Evolutionary conservation across 2,113 vertebrate species (phyloP).

Genomic region (Pterocles burchelli): DNA sequence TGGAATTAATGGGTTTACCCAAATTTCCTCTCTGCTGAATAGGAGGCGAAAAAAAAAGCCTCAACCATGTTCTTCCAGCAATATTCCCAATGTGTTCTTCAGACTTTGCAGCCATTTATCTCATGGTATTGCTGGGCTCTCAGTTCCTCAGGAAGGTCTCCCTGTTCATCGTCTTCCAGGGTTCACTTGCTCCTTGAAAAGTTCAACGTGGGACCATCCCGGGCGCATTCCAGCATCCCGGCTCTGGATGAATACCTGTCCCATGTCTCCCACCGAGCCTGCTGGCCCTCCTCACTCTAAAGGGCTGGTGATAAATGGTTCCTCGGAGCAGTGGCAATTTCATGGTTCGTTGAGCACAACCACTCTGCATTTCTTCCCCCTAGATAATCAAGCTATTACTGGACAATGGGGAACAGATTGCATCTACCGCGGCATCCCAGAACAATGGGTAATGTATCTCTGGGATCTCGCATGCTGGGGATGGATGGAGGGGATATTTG

Average conservation of each 20-base stretch:
- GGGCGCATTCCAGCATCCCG: constrained; percentile 41
- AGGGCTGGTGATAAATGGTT: constrained; percentile 36
- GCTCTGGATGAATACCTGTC: constrained; percentile 63
- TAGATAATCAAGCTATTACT: constrained; percentile 63
- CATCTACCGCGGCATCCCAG: background rate
- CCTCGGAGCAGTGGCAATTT: constrained; percentile 59
- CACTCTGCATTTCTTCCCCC: constrained; percentile 28
- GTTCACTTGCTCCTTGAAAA: constrained; percentile 61
- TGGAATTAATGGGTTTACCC: constrained; percentile 1
- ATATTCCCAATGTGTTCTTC: background rate
- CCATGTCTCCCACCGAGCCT: background rate
- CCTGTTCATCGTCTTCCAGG: background rate
- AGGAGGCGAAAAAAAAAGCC: background rate
- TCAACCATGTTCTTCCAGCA: background rate
- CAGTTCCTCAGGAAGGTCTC: background rate
- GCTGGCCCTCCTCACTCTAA: background rate
- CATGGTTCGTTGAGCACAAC: constrained; percentile 40
- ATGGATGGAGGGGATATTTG: background rate
- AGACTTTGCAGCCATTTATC: background rate
- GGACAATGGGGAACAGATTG: constrained; percentile 63
- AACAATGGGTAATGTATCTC: background rate
- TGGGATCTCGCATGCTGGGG: background rate
- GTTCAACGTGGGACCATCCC: background rate
- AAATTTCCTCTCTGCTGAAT: background rate
- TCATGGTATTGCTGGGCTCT: background rate